phyloP scores from a whole-genome alignment of 1,140 invertebrate species.

The Polypedilum vanderplanki region DNA sequence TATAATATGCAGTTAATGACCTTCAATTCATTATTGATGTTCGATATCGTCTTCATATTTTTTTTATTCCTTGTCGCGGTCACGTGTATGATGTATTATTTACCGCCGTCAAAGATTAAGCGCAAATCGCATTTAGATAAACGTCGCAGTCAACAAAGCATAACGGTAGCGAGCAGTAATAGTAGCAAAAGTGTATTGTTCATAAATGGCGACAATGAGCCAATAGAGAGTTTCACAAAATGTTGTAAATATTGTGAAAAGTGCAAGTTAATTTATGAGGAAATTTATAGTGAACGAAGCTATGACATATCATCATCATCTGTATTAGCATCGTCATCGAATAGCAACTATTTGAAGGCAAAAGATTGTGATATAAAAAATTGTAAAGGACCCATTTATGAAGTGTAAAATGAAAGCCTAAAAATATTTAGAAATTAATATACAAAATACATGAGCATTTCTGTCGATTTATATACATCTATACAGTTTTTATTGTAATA shows the following conservation, averaged over 20 bases:
- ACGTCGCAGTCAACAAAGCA: neutral
- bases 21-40: constrained; percentile 77
- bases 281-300: constrained; percentile 23
- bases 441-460: too few species aligned
- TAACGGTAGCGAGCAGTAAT: constrained; percentile 11
- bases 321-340: neutral
- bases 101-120: constrained; percentile 48
- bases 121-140: constrained; percentile 25
- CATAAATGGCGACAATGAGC: constrained; percentile 22
- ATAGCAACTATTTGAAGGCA: neutral
- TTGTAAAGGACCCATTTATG: constrained; percentile 24
- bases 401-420: neutral
- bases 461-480: too few species aligned
- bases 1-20: constrained; percentile 65
- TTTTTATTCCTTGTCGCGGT: constrained; percentile 74
- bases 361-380: constrained; percentile 28
- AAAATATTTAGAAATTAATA: too few species aligned
- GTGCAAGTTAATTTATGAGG: constrained; percentile 22
- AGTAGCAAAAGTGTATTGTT: constrained; percentile 22
- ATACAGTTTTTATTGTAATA: too few species aligned
- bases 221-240: constrained; percentile 26
- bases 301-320: neutral
- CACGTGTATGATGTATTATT: constrained; percentile 70
- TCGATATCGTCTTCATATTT: constrained; percentile 77
- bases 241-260: constrained; percentile 27